phyloP scores from a whole-genome alignment of 2,888 invertebrate species.

The Pristionchus fissidentatus region DNA sequence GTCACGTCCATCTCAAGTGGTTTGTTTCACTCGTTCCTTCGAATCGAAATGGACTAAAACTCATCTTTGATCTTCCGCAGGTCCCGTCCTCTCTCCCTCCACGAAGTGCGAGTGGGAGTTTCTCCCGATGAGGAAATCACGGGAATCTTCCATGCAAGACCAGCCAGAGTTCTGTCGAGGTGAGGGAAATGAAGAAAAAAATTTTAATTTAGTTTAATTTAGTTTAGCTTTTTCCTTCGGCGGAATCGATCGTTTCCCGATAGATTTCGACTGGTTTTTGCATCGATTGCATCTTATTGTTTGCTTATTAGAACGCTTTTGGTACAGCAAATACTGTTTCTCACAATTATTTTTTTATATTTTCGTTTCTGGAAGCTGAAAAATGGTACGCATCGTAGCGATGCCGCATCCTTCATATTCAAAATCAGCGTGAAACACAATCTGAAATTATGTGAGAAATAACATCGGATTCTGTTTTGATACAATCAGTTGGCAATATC shows the following conservation, averaged over 20 bases:
- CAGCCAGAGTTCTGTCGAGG: conserved; percentile 42
- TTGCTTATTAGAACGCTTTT: background rate
- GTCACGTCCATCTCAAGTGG: background rate
- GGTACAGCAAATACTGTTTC: too few species aligned
- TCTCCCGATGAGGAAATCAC: conserved; percentile 12
- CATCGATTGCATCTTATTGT: background rate
- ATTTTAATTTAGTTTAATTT: too few species aligned
- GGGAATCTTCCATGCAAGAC: conserved; percentile 45
- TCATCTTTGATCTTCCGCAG: background rate
- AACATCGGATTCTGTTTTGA: background rate
- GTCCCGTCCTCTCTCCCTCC: conserved; percentile 15
- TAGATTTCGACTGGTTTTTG: background rate
- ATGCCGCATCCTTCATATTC: background rate
- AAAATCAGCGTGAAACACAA: background rate
- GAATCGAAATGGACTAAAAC: background rate
- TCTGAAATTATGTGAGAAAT: background rate
- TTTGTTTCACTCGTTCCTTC: too few species aligned
- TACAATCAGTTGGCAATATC: too few species aligned
- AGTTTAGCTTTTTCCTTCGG: too few species aligned
- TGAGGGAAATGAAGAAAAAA: too few species aligned
- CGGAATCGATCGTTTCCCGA: background rate
- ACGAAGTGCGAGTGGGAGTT: conserved; percentile 10
- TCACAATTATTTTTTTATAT: background rate
- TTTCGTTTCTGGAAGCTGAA: background rate
- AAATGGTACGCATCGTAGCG: too few species aligned